These are phyloP conservation scores for Pachypeltis micranthus DNA, from an alignment of 1,140 invertebrate genomes.

Conservation along the genomic window DNA sequence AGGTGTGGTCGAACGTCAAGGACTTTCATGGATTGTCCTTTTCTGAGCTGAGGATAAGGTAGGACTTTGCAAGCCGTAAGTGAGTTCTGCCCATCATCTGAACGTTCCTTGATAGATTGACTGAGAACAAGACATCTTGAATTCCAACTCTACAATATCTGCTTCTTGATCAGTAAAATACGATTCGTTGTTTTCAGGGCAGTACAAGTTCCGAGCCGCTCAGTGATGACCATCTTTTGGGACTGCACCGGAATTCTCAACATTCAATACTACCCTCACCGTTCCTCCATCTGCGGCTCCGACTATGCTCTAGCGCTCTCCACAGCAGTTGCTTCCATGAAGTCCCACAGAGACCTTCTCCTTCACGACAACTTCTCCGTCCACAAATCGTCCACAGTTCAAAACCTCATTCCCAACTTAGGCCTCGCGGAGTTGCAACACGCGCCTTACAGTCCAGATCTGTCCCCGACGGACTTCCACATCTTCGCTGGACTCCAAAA, in stretches of 20 bases:
- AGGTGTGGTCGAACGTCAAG: too few relatives aligned
- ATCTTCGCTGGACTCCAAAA: slow-evolving; percentile 25
- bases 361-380: background rate
- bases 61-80: too few relatives aligned
- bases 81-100: too few relatives aligned
- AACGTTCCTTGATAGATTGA: too few relatives aligned
- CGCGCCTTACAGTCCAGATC: slow-evolving; percentile 27
- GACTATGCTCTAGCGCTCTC: background rate
- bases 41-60: too few relatives aligned
- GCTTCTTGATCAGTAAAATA: too few relatives aligned
- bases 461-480: slow-evolving; percentile 27
- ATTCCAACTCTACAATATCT: too few relatives aligned
- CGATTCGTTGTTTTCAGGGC: background rate
- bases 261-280: background rate
- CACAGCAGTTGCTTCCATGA: background rate
- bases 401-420: background rate
- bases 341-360: background rate
- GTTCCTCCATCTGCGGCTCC: background rate
- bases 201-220: background rate
- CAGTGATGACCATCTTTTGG: background rate
- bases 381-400: background rate
- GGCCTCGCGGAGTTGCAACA: slow-evolving; percentile 15
- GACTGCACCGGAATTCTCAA: background rate
- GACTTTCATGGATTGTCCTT: too few relatives aligned
- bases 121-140: too few relatives aligned